phyloP scores from a whole-genome alignment of 2,113 vertebrate species.

The Ascaphus truei region DNA sequence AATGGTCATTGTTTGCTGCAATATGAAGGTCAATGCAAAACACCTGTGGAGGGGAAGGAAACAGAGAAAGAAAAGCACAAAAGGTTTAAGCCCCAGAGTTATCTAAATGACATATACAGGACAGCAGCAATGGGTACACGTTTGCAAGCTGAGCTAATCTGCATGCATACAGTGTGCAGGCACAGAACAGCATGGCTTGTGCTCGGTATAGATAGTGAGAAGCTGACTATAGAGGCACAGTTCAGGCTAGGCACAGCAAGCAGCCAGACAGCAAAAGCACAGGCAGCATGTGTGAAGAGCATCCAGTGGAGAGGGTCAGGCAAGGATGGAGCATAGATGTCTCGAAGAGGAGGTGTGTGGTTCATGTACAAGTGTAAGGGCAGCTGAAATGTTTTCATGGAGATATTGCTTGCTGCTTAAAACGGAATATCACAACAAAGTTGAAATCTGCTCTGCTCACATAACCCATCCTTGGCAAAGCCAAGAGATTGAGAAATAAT shows the following conservation, averaged over 20 bases:
- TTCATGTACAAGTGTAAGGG: slow-evolving; percentile 44
- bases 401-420: not conserved
- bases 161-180: slow-evolving; percentile 45
- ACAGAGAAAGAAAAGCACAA: not conserved
- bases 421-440: too few relatives aligned
- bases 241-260: slow-evolving; percentile 41
- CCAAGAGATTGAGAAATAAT: too few relatives aligned
- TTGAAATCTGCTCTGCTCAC: too few relatives aligned
- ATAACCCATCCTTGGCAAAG: too few relatives aligned
- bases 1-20: slow-evolving; percentile 29
- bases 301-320: not conserved
- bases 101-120: not conserved
- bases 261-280: slow-evolving; percentile 32
- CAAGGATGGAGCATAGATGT: slow-evolving; percentile 1
- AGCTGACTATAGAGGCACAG: not conserved
- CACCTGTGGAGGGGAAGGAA: slow-evolving; percentile 31
- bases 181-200: slow-evolving; percentile 25
- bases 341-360: slow-evolving; percentile 32
- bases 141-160: slow-evolving; percentile 16
- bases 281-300: not conserved
- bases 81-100: not conserved
- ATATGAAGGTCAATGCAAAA: slow-evolving; percentile 31
- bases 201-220: slow-evolving; percentile 32
- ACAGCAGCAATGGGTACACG: slow-evolving; percentile 14
- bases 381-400: slow-evolving; percentile 1